These are phyloP conservation scores for Eulacestoma nigropectus DNA, from an alignment of 2,113 vertebrate genomes.

Conservation along the genomic window DNA sequence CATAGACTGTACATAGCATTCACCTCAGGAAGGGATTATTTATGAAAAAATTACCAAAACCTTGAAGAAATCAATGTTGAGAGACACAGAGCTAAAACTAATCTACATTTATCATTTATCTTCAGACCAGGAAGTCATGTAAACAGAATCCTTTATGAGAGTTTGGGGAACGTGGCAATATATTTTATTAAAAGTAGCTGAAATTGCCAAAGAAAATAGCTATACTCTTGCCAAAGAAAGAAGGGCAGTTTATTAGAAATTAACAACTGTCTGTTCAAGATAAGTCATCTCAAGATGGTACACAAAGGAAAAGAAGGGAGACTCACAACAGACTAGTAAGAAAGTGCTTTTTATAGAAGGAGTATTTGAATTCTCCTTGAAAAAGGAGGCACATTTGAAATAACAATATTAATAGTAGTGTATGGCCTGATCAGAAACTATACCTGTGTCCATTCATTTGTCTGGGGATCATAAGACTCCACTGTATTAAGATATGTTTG, in stretches of 20 bases:
- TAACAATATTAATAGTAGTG: background rate
- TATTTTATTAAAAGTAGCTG: background rate
- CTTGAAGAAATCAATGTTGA: background rate
- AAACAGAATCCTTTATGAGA: background rate
- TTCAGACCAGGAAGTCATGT: background rate
- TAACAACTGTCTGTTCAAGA: background rate
- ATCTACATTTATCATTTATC: background rate
- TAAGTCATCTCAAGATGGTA: background rate
- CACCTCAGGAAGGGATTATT: background rate
- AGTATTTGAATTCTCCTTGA: background rate
- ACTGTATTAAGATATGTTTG: conserved; percentile 94
- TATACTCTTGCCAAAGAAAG: background rate
- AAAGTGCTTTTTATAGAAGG: background rate
- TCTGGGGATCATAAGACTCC: conserved; percentile 96
- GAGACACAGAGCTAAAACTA: background rate
- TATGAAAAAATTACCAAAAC: background rate
- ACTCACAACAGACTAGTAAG: background rate
- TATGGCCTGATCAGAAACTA: background rate
- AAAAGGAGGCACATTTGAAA: background rate
- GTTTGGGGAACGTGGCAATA: background rate
- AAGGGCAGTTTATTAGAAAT: background rate
- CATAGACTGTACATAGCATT: background rate
- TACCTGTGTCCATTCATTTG: conserved; percentile 98
- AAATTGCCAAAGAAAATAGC: background rate
- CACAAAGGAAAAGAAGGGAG: background rate